phyloP scores from a whole-genome alignment of 2,888 invertebrate genomes.

The Drosophila demipolita region DNA sequence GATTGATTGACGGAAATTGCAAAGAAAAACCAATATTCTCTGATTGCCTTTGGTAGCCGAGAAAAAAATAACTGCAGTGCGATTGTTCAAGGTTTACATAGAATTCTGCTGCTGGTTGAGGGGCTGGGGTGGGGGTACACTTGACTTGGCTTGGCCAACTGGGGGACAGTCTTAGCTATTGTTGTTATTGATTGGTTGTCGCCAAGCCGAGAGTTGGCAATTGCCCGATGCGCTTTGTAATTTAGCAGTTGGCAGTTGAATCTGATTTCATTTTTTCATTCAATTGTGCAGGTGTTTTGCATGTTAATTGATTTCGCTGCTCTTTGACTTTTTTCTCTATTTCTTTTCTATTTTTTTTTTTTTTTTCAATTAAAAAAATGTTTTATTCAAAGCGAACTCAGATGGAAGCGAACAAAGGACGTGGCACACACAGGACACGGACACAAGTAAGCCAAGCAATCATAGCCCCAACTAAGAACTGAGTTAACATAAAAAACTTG shows the following conservation, averaged over 20 bases:
- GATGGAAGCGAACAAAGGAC: slow-evolving; percentile 39
- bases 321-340: slow-evolving; percentile 17
- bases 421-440: slow-evolving; percentile 11
- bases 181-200: slow-evolving; percentile 48
- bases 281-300: slow-evolving; percentile 72
- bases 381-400: slow-evolving; percentile 40
- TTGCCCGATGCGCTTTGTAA: slow-evolving; percentile 22
- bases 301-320: slow-evolving; percentile 74
- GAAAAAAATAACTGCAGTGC: neutral
- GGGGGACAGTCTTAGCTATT: slow-evolving; percentile 39
- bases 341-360: slow-evolving; percentile 20
- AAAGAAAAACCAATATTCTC: neutral
- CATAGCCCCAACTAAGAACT: neutral
- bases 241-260: slow-evolving; percentile 14
- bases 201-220: neutral
- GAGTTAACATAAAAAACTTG: slow-evolving; percentile 29
- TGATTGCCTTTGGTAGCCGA: neutral
- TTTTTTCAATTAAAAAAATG: slow-evolving; percentile 54
- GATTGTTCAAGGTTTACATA: neutral
- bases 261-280: slow-evolving; percentile 67
- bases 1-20: neutral
- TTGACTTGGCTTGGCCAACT: slow-evolving; percentile 6
- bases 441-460: slow-evolving; percentile 12
- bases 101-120: no score
- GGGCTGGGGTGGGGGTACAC: neutral